Conservation (phyloP, 1,140 invertebrate genomes). For the Oryctes rhinoceros region DNA sequence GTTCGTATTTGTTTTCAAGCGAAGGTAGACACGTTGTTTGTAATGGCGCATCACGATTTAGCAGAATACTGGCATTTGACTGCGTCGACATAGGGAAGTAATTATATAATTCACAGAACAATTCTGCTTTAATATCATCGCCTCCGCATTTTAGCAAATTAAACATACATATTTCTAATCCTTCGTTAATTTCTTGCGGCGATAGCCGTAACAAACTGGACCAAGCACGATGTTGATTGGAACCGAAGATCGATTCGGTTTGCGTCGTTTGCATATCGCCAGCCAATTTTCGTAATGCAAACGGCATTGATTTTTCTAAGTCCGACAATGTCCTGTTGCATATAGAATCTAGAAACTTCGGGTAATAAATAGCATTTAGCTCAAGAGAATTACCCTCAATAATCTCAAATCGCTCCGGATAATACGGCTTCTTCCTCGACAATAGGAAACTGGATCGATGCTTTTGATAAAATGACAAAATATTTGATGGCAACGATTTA, state of each 20-base stretch:
- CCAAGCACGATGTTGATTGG: conserved; percentile 35
- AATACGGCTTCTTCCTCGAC: background rate
- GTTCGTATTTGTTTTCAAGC: background rate
- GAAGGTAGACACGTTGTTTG: background rate
- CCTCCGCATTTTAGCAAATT: background rate
- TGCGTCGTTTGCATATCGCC: background rate
- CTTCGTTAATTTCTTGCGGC: background rate
- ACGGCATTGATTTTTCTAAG: background rate
- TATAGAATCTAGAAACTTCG: background rate
- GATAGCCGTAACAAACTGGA: conserved; percentile 13
- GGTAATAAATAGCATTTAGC: conserved; percentile 18
- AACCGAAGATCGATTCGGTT: background rate
- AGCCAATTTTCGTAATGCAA: background rate
- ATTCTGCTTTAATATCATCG: background rate
- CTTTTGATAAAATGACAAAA: conserved; percentile 5
- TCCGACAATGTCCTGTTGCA: background rate
- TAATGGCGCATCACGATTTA: background rate
- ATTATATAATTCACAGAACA: background rate
- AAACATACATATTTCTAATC: conserved; percentile 25
- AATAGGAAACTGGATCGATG: background rate
- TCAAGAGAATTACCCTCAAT: background rate
- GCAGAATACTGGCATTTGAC: background rate
- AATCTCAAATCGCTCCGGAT: conserved; percentile 11
- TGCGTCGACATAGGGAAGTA: background rate
- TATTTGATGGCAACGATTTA: background rate